A percentile compares a stretch with the other conserved stretches of the same genome.
Conservation (phyloP, 2,888 invertebrate species). For the Bruchidius siliquastri region DNA sequence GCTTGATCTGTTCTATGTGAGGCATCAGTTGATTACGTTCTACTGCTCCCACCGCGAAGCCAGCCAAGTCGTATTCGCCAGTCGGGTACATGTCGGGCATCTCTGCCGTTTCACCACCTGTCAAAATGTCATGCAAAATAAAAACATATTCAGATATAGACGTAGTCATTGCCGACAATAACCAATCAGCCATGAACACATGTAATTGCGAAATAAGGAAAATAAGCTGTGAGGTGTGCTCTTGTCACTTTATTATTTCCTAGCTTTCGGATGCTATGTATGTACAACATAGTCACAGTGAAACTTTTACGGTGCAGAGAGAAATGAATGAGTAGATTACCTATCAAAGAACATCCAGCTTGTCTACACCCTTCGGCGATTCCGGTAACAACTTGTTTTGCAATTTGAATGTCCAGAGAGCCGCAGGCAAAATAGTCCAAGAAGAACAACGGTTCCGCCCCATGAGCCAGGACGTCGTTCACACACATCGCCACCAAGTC, state of each 20-base stretch:
- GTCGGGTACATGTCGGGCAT: constrained; percentile 91
- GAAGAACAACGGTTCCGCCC: constrained; percentile 94
- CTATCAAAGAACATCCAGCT: constrained; percentile 84
- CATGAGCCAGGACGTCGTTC: constrained; percentile 92
- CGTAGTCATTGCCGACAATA: too few relatives aligned
- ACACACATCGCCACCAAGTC: constrained; percentile 98
- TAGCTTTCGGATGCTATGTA: too few relatives aligned
- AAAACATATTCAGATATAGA: too few relatives aligned
- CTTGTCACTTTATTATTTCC: too few relatives aligned
- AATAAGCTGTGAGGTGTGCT: too few relatives aligned
- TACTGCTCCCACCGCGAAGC: constrained; percentile 91
- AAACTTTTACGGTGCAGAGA: too few relatives aligned
- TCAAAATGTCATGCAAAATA: constrained; percentile 15
- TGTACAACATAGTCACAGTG: too few relatives aligned
- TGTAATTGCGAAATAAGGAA: too few relatives aligned
- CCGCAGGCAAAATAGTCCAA: constrained; percentile 96
- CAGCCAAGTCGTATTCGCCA: constrained; percentile 92
- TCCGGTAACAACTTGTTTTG: constrained; percentile 76
- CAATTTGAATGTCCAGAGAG: constrained; percentile 69
- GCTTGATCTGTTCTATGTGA: constrained; percentile 56
- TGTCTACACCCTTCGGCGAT: constrained; percentile 82
- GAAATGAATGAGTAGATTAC: constrained; percentile 49
- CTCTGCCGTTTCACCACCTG: constrained; percentile 94
- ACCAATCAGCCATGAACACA: too few relatives aligned
- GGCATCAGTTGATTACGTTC: constrained; percentile 72